Evolutionary conservation across 2,113 vertebrate species (phyloP), one percentile per base, ranked within the genome.

Genomic region (Pomatorhinus ruficollis): DNA sequence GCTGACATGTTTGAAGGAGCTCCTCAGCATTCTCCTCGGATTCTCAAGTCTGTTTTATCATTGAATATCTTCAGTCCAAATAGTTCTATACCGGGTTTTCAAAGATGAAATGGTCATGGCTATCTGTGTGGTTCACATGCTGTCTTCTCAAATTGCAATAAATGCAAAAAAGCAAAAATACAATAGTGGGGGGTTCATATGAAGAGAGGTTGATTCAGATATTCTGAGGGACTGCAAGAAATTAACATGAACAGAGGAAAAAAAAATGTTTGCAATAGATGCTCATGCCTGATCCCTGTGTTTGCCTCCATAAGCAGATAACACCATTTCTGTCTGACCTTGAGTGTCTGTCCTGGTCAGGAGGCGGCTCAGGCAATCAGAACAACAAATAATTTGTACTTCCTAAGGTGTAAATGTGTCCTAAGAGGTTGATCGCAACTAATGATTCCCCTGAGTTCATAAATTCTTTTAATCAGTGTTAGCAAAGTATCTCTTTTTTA

Each of bases 401-500:
- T 93, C 7, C 19, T 70, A 25, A 89, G 74, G 69, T 84, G 60
- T 72, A 94, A 92, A 65, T 60, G 24, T 44, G 42, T 5, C 66
- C 50, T 50, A 35, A 80, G 50, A 71, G 1, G 19, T 77, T 92
- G 60, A 88, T 77, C 31, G 66, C 17, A 60, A 57, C 19, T 89
- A 86, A 82, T 57, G 28, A 61, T 64, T 71, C 44, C 49, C n/a
- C n/a, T 19, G 56, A 87, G 49, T 16, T 89, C 70, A 56, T 5
- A n/a, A 17, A 44, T 70, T 83, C 54, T 88, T 93, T 59, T 92
- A 88, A 89, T 96, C 39, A 47, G 68, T 66, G 40, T 92, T 88
- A 90, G 10, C 20, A 83, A 90, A 91, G 7, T 23, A 40, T 6
- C 9, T 77, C 9, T 52, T 82, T 90, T 66, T 18, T 44, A 87